Evolutionary conservation across 64 coral and sea anemone genomes (phyloP), one percentile per base, ranked within the genome.

Genomic region (Catalaphyllia jardinei): DNA sequence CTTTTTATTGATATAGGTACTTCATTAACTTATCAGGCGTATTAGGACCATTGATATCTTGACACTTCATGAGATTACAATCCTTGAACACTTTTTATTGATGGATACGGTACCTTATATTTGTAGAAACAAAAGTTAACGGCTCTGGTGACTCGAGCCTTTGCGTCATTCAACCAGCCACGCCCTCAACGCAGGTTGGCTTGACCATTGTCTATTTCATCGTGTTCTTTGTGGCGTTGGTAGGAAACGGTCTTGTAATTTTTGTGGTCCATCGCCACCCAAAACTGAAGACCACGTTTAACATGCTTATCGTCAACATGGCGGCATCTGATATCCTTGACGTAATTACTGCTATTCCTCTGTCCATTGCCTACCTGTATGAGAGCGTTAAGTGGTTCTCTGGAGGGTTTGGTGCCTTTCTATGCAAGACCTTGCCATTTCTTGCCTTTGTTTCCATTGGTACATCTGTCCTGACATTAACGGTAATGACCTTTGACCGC

Each of bases 261-360:
- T 90, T 87, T 80, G 91, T 96, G 39, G 83, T 96, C 17, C 73
- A 80, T 22, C 76, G 88, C 51, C 90, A 96, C 74, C 91, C 87
- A 50, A 93, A 93, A 60, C 89, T 88, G 27, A 90, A 82, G 52
- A 88, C 91, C 33, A 88, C 95, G 10, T 93, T 96, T 55, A 96
- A 96, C 50, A 80, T 87, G 50, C 88, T 96, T 17, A 93, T 96
- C 46, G 87, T 93, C 25, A 96, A 96, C 51, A 93, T 96, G 91
- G 95, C 95, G 22, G 74, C 49, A 0, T 85, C 91, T 28, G 95
- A 96, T 49, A 96, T 96, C 2, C 60, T 96, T 6, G 88, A 96
- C 73, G 87, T 89, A 10, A 9, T 96, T 1, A 79, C 79, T 20
- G 88, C 88, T 14, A 75, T 89, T 28, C 95, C 95, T 18, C 2